These are phyloP conservation scores for Cynopterus brachyotis DNA, from an alignment of 2,113 vertebrate species.

Conservation along the genomic window DNA sequence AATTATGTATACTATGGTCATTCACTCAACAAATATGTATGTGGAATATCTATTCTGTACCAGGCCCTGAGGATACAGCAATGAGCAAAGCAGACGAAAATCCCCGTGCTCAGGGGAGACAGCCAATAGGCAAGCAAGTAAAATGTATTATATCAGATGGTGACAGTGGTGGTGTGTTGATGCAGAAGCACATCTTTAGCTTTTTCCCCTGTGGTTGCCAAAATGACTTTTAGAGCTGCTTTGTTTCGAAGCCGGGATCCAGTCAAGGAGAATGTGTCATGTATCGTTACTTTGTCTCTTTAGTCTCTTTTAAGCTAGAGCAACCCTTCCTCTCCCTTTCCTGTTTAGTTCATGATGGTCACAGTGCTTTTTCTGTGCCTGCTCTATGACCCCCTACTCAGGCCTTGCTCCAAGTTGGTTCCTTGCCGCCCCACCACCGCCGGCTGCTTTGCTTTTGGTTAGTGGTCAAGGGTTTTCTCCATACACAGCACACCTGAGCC, in stretches of 20 bases:
- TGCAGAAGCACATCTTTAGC: not conserved
- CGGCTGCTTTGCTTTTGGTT: not conserved
- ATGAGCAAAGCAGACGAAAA: not conserved
- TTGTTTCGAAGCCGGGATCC: not conserved
- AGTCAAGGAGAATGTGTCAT: not conserved
- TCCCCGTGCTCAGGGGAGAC: not conserved
- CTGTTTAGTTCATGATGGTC: not conserved
- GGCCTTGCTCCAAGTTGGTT: not conserved
- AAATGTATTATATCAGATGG: no score
- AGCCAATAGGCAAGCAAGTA: not conserved
- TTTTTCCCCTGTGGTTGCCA: not conserved
- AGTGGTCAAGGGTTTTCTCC: not conserved
- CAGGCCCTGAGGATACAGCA: not conserved
- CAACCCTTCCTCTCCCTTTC: no score
- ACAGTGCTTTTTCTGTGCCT: not conserved
- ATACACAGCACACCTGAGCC: not conserved
- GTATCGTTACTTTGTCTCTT: not conserved
- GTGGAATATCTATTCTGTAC: not conserved
- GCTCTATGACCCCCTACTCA: no score
- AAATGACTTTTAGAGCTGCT: not conserved
- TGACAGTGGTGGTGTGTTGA: fast-evolving
- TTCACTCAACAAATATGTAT: not conserved
- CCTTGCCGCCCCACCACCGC: not conserved
- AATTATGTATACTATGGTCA: not conserved
- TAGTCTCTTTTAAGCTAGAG: not conserved